Evolutionary conservation across 2,888 invertebrate genomes (phyloP).

Genomic region (Idaea dimidiata): DNA sequence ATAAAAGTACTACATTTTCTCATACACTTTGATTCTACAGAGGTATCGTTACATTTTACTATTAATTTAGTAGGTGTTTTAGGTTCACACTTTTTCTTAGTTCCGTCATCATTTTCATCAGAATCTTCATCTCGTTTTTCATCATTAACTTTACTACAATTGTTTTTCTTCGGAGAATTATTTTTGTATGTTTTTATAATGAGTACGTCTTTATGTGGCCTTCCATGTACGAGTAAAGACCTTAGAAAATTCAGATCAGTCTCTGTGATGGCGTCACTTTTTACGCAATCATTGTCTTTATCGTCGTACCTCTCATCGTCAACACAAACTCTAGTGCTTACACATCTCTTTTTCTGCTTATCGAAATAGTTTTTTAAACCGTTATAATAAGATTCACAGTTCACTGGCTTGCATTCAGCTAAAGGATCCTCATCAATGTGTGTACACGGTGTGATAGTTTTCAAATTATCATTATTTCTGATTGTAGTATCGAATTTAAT

Average conservation of each 20-base stretch:
- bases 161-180: neutral
- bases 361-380: slow-evolving; percentile 49
- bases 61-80: too few species aligned
- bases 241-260: slow-evolving; percentile 54
- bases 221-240: slow-evolving; percentile 30
- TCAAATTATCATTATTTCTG: slow-evolving; percentile 25
- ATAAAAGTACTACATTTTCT: too few species aligned
- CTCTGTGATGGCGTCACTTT: slow-evolving; percentile 35
- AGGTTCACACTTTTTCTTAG: too few species aligned
- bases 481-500: slow-evolving; percentile 59
- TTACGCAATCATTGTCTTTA: slow-evolving; percentile 46
- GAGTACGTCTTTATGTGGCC: slow-evolving; percentile 46
- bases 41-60: too few species aligned
- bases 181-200: slow-evolving; percentile 38
- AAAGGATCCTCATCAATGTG: slow-evolving; percentile 56
- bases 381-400: slow-evolving; percentile 63
- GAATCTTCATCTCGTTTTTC: neutral
- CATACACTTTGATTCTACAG: too few species aligned
- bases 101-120: too few species aligned
- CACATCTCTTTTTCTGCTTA: slow-evolving; percentile 43
- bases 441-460: slow-evolving; percentile 40
- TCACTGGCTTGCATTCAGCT: slow-evolving; percentile 58
- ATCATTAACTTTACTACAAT: neutral
- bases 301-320: slow-evolving; percentile 48
- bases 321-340: slow-evolving; percentile 30